A percentile compares a stretch with the other conserved stretches of the same genome.
Evolutionary conservation across 2,888 invertebrate genomes (phyloP).

Genomic region (Anodontia alba): DNA sequence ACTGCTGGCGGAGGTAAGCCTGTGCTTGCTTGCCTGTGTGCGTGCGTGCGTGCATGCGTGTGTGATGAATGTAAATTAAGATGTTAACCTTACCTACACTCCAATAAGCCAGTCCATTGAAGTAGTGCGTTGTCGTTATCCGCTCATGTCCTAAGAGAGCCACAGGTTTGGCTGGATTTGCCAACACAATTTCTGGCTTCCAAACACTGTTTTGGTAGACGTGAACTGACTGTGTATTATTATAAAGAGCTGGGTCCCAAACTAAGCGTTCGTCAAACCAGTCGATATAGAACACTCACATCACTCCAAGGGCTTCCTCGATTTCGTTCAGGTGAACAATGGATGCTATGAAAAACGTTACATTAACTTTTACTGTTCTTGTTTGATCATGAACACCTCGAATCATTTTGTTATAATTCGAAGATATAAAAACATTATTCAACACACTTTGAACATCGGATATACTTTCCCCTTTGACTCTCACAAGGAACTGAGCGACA

Average conservation of each 20-base stretch:
- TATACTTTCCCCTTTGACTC: background rate
- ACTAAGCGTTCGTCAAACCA: constrained; percentile 37
- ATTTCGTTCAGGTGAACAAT: background rate
- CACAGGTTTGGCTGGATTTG: background rate
- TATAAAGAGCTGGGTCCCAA: background rate
- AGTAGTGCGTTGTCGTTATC: too few relatives aligned
- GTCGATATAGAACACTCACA: constrained; percentile 12
- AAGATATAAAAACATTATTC: background rate
- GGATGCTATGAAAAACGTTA: background rate
- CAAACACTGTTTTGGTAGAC: constrained; percentile 31
- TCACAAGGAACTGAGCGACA: too few relatives aligned
- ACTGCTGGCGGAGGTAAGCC: too few relatives aligned
- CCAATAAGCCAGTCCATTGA: too few relatives aligned
- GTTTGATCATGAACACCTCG: constrained; percentile 22
- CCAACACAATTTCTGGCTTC: constrained; percentile 33
- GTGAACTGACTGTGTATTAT: background rate
- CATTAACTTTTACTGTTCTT: constrained; percentile 12
- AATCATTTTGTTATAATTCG: constrained; percentile 28
- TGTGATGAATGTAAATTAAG: too few relatives aligned
- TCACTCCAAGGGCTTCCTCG: constrained; percentile 27
- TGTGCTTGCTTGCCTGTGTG: too few relatives aligned
- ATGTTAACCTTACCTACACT: too few relatives aligned
- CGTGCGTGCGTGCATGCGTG: too few relatives aligned
- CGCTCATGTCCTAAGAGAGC: too few relatives aligned
- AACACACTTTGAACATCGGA: constrained; percentile 17